Evolutionary conservation across 2,888 invertebrate genomes (phyloP), one percentile per base, ranked within the genome.

Genomic region (Eristalinus sepulchralis): DNA sequence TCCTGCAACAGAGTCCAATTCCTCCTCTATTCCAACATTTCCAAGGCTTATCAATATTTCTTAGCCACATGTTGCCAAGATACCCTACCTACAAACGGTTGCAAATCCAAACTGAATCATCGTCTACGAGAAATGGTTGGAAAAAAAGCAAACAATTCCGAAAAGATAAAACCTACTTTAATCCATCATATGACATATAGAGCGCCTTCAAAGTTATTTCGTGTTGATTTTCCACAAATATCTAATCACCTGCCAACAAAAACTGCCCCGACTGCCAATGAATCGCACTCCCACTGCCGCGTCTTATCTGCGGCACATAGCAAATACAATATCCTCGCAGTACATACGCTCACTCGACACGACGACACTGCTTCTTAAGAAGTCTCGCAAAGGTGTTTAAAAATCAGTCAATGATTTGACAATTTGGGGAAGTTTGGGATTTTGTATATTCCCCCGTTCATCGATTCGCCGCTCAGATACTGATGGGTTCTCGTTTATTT

Each of bases 181-280:
- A 71, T 71, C 34, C 66, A 59, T 71, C 78, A 59, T 59, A 57
- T 71, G 78, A 66, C 66, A 78, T 55, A 31, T 47, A 33, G 22
- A 76, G 64, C 31, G 24, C 20, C 53, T 36, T 20, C 53, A 10
- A 62, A 53, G 22, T 9, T 27, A 27, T 31, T 27, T 31, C 13
- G 27, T 27, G 10, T 22, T 22, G 17, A 9, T 31, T 47, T 47
- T 31, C 24, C 11, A 24, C n/a, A 34, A 36, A 10, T 71, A 66
- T 79, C 71, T 66, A 79, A 79, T 79, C 78, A 66, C 20, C 68
- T n/a, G 31, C 68, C 59, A 59, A 55, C 5, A 36, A 33, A 73
- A 59, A 64, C 27, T 33, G 24, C 22, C 39, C 55, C 20, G 59
- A 55, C 64, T 24, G 66, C 64, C 79, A 79, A 79, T 79, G 64